Evolutionary conservation across 2,113 vertebrate species (phyloP).

Genomic region (Reinhardtius hippoglossoides): DNA sequence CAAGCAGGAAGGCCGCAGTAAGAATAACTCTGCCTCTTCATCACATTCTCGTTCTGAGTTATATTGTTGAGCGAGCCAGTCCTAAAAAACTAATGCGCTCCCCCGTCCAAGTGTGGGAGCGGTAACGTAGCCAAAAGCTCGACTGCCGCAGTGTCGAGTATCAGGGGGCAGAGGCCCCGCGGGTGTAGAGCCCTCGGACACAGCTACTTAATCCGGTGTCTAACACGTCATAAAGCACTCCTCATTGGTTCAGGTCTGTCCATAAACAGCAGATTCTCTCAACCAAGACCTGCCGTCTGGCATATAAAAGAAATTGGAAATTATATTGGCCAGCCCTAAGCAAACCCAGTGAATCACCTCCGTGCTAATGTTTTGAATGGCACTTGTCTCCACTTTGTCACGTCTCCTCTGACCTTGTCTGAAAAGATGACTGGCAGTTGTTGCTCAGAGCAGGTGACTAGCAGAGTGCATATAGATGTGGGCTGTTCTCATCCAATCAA

Average conservation of each 20-base stretch:
- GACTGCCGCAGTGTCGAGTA: conserved; percentile 45
- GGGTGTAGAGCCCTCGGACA: conserved; percentile 34
- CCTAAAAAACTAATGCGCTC: conserved; percentile 18
- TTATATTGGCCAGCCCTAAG: conserved; percentile 43
- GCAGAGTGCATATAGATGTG: conserved; percentile 57
- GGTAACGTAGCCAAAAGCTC: conserved; percentile 28
- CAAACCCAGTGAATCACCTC: conserved; percentile 38
- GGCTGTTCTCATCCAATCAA: conserved; percentile 63
- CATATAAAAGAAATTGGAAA: not conserved
- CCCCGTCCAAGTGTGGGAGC: conserved; percentile 30
- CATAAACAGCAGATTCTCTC: conserved; percentile 60
- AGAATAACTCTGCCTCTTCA: conserved; percentile 74
- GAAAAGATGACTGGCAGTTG: conserved; percentile 47
- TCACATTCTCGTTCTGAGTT: conserved; percentile 54
- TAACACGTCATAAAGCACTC: conserved; percentile 59
- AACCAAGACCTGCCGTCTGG: conserved; percentile 65
- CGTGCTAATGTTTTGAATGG: conserved; percentile 45
- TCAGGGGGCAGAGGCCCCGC: conserved; percentile 42
- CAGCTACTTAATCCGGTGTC: conserved; percentile 58
- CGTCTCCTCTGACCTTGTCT: conserved; percentile 63
- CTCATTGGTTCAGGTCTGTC: conserved; percentile 42
- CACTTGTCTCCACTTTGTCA: conserved; percentile 25
- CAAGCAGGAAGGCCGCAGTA: conserved; percentile 56
- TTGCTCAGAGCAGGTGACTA: conserved; percentile 61
- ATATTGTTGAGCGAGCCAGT: conserved; percentile 40